Percentiles rank a stretch among this genome's conserved stretches.
phyloP scores from a whole-genome alignment of 2,797 vertebrate species.

The Pogonophryne albipinna region DNA sequence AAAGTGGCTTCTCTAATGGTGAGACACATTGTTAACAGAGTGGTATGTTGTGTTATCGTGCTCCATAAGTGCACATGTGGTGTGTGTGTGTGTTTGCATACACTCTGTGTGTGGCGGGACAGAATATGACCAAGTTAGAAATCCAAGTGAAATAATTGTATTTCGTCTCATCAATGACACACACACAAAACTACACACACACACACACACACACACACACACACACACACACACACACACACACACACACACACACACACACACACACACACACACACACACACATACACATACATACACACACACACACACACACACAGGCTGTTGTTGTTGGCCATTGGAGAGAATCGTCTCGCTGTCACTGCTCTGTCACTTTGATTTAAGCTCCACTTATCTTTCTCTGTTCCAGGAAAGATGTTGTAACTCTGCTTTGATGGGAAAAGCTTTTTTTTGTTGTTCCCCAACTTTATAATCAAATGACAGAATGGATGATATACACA shows the following conservation, averaged over 20 bases:
- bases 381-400: slow-evolving; percentile 1
- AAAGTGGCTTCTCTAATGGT: not conserved
- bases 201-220: too few relatives aligned
- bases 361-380: slow-evolving; percentile 29
- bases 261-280: too few relatives aligned
- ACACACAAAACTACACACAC: slow-evolving; percentile 1
- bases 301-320: not conserved
- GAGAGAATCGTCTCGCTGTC: slow-evolving; percentile 1
- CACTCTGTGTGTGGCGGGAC: not conserved
- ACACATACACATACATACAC: not conserved
- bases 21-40: not conserved
- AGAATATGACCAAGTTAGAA: not conserved
- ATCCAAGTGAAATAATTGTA: not conserved
- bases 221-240: not conserved
- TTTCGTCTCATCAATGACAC: not conserved
- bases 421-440: slow-evolving; percentile 33
- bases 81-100: not conserved
- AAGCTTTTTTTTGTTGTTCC: slow-evolving; percentile 1
- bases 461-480: slow-evolving; percentile 17
- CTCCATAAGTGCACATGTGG: not conserved
- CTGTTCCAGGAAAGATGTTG: slow-evolving; percentile 43
- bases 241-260: not conserved
- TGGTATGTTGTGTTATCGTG: not conserved
- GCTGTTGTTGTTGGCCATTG: not conserved
- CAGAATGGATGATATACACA: not conserved